Conservation (phyloP, 2,797 vertebrate species). For the Anguilla marmorata region DNA sequence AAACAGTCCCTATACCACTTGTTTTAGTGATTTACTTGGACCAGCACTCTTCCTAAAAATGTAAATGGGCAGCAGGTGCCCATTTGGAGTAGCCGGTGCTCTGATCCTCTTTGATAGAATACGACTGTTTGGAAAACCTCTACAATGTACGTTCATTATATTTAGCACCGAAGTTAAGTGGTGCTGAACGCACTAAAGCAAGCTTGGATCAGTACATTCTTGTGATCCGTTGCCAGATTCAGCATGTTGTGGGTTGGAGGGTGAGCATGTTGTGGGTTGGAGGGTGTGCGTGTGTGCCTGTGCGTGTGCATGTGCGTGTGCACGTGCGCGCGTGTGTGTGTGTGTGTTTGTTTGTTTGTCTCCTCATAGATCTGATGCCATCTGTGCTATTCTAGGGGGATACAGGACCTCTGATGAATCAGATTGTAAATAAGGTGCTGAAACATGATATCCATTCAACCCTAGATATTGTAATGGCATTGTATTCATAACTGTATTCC, state of each 20-base stretch:
- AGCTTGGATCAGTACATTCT: slow-evolving; percentile 1
- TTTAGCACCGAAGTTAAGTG: not conserved
- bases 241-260: not conserved
- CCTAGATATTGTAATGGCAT: not conserved
- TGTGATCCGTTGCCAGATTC: not conserved
- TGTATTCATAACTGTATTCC: not conserved
- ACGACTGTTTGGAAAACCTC: not conserved
- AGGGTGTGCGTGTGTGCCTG: not conserved
- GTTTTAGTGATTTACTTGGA: not conserved
- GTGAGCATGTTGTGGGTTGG: too few species aligned
- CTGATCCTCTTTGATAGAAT: not conserved
- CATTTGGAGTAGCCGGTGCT: not conserved
- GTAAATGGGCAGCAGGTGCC: not conserved
- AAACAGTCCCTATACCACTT: not conserved
- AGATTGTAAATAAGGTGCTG: not conserved
- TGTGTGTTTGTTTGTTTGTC: not conserved
- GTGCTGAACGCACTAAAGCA: not conserved
- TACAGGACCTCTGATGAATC: not conserved
- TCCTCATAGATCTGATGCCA: slow-evolving; percentile 1
- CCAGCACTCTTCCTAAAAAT: not conserved
- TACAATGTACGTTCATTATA: not conserved
- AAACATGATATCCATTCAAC: not conserved
- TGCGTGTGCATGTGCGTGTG: too few species aligned
- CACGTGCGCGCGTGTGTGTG: too few species aligned
- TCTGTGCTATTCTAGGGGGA: not conserved